phyloP scores from a whole-genome alignment of 2,888 invertebrate genomes.

The Apoda limacodes region DNA sequence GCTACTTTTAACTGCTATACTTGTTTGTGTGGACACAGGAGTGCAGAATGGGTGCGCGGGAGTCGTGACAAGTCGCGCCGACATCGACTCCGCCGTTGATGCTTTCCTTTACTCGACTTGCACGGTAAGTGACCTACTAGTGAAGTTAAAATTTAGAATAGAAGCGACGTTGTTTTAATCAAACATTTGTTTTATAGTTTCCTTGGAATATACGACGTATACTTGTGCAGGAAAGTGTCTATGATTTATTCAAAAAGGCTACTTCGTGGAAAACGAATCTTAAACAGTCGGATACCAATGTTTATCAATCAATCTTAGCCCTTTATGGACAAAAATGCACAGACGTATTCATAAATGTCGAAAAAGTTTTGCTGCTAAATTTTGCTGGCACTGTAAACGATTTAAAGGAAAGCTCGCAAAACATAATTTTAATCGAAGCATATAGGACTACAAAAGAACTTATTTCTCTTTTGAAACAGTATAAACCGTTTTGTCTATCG shows the following conservation, averaged over 20 bases:
- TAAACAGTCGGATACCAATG: constrained; percentile 5
- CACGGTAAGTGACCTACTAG: constrained; percentile 18
- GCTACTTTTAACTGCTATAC: too few relatives aligned
- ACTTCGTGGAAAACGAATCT: constrained; percentile 26
- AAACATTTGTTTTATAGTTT: constrained; percentile 23
- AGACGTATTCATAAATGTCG: constrained; percentile 16
- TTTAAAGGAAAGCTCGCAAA: not conserved
- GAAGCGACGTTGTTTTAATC: not conserved
- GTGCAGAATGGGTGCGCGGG: constrained; percentile 14
- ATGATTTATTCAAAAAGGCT: constrained; percentile 27
- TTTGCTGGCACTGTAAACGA: constrained; percentile 18
- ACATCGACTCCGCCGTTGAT: constrained; percentile 35
- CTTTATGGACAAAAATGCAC: constrained; percentile 10
- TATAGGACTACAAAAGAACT: constrained; percentile 36
- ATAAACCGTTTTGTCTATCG: constrained; percentile 23
- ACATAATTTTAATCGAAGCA: constrained; percentile 25
- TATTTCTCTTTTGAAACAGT: constrained; percentile 22
- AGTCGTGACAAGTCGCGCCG: constrained; percentile 26
- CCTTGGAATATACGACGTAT: constrained; percentile 34
- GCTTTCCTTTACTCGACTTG: constrained; percentile 22
- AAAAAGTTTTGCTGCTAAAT: constrained; percentile 15
- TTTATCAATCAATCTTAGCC: constrained; percentile 1
- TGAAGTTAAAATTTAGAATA: not conserved
- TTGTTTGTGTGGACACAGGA: constrained; percentile 11
- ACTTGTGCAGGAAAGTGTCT: constrained; percentile 36